Base-by-base conservation (phyloP, 2,113 vertebrate genomes). In the Hippolais icterina region DNA sequence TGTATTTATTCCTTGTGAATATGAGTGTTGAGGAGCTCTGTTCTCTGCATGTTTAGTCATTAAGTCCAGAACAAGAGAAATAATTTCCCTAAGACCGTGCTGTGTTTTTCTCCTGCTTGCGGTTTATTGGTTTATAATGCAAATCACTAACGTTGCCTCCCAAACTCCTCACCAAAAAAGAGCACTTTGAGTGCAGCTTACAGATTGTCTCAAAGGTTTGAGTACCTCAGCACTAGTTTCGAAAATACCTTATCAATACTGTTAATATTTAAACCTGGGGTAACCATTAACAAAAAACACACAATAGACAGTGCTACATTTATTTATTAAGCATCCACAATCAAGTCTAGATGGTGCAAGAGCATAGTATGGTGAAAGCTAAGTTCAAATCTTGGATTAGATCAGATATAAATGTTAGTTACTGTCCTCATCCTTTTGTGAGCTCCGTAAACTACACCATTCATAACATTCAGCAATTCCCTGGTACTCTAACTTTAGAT, bases 381-480 rank as follows among this genome's bases (percentile, higher is more conserved):
- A 72, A 83, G 56, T 94, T 96, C 90, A 96, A 94, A 90, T 89
- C 56, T 79, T 72, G 65, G 65, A 93, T 96, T 96, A 96, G 92
- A 83, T 95, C 93, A 96, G 76, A 96, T 89, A 86, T 75, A 94
- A 96, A 95, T 92, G 80, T 93, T 96, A 94, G 96, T 84, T 83
- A 89, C 90, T 96, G 90, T 95, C 63, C 77, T 96, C 94, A 96
- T 89, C 88, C 92, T 96, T 96, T 95, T 92, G 83, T 96, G 94
- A 93, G 93, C 95, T 90, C 83, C 15, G 8, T 96, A 96, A 97
- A 89, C 92, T 87, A 94, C 77, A 95, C 92, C 92, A 96, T 95
- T 97, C 96, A 96, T 95, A 96, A 97, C 88, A 96, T 94, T 96
- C 95, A 96, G 94, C 92, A 94, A 83, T 93, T 92, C 90, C 92